These are phyloP conservation scores for Andinoacara biseriatus DNA, from an alignment of 2,113 vertebrate species.

Conservation along the genomic window DNA sequence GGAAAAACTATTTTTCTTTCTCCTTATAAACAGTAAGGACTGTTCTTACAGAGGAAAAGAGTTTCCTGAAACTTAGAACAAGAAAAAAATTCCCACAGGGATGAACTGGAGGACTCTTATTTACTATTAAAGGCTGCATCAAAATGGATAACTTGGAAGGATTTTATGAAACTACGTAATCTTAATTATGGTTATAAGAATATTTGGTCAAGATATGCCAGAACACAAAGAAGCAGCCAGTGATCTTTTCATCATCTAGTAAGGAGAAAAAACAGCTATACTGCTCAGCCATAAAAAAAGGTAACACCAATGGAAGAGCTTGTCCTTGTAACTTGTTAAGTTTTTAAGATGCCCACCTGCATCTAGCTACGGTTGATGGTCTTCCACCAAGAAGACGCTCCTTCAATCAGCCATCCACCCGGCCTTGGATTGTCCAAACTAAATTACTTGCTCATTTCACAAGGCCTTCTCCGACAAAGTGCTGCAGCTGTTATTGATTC, in stretches of 20 bases:
- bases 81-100: background rate
- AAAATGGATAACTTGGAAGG: slow-evolving; percentile 6
- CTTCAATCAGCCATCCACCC: slow-evolving; percentile 63
- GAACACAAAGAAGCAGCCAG: slow-evolving; percentile 6
- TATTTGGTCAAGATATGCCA: background rate
- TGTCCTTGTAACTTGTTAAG: slow-evolving; percentile 29
- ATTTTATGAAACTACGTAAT: background rate
- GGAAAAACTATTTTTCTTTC: slow-evolving; percentile 39
- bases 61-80: slow-evolving; percentile 34
- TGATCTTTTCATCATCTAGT: slow-evolving; percentile 1
- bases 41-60: slow-evolving; percentile 25
- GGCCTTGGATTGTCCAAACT: slow-evolving; percentile 67
- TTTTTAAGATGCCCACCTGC: slow-evolving; percentile 42
- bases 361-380: slow-evolving; percentile 38
- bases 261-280: slow-evolving; percentile 5
- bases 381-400: slow-evolving; percentile 39
- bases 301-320: background rate
- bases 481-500: slow-evolving; percentile 82
- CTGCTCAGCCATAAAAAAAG: background rate
- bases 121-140: background rate
- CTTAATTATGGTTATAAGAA: slow-evolving; percentile 34
- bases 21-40: slow-evolving; percentile 30
- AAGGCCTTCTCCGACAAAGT: slow-evolving; percentile 78
- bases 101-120: background rate
- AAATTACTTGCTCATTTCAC: slow-evolving; percentile 83